phyloP scores from a whole-genome alignment of 2,113 vertebrate genomes.

The Cinclus mexicanus region DNA sequence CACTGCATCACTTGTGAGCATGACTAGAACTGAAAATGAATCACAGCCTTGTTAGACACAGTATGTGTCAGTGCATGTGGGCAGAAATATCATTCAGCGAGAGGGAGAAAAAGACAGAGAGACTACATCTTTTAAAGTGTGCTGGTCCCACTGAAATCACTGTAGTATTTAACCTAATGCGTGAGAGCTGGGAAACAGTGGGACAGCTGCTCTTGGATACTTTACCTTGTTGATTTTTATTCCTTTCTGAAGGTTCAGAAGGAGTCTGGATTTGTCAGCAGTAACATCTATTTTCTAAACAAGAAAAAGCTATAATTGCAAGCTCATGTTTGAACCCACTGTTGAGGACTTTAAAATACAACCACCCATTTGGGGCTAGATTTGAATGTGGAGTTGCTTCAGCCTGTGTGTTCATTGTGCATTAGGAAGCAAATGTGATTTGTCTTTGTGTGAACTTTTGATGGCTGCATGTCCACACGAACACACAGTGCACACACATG shows the following conservation, averaged over 20 bases:
- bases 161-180: constrained; percentile 8
- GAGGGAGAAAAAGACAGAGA: constrained; percentile 25
- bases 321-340: constrained; percentile 12
- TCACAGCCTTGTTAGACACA: constrained; percentile 68
- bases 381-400: constrained; percentile 9
- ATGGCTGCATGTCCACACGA: accelerated
- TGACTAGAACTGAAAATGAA: constrained; percentile 68
- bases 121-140: constrained; percentile 39
- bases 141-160: not conserved
- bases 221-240: not conserved
- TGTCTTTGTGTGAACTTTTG: not conserved
- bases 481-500: not conserved
- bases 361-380: constrained; percentile 11
- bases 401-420: not conserved
- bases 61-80: constrained; percentile 71
- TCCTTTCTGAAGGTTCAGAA: constrained; percentile 10
- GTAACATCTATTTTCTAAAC: constrained; percentile 7
- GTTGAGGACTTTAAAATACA: not conserved
- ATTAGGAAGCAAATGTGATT: not conserved
- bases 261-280: not conserved
- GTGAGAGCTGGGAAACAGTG: not conserved
- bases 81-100: constrained; percentile 61
- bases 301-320: not conserved
- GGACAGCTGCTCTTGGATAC: not conserved
- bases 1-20: constrained; percentile 59